Percentiles rank a stretch among this genome's conserved stretches.
phyloP scores from a whole-genome alignment of 2,797 vertebrate genomes.

The Anabacerthia variegaticeps region DNA sequence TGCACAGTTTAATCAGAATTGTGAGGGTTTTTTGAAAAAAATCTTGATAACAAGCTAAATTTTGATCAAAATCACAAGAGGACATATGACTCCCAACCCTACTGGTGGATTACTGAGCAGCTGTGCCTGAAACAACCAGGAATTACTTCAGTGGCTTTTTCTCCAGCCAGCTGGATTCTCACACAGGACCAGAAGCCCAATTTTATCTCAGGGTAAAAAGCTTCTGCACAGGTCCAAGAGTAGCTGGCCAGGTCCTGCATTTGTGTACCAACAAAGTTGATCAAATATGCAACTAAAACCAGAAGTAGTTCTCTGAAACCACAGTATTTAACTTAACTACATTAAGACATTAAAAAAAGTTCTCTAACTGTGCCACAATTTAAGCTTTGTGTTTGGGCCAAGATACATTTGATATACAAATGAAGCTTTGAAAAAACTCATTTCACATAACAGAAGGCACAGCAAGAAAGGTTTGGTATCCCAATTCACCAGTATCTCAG shows the following conservation, averaged over 20 bases:
- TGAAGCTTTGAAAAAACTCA: neutral
- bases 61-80: neutral
- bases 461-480: neutral
- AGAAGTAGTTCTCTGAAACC: neutral
- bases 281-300: neutral
- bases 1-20: neutral
- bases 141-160: constrained; percentile 11
- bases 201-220: neutral
- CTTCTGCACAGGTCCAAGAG: neutral
- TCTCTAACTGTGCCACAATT: neutral
- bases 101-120: constrained; percentile 22
- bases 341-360: neutral
- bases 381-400: neutral
- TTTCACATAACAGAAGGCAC: neutral
- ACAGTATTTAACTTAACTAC: neutral
- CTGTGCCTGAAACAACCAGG: constrained; percentile 22
- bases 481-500: neutral
- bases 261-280: neutral
- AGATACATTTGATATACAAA: neutral
- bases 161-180: constrained; percentile 38
- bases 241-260: neutral
- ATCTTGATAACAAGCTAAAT: neutral
- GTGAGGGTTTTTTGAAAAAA: neutral
- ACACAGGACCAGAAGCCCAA: neutral
- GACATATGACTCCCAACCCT: neutral